Conservation (phyloP, 2,888 invertebrate species). For the Sepioteuthis lessoniana region DNA sequence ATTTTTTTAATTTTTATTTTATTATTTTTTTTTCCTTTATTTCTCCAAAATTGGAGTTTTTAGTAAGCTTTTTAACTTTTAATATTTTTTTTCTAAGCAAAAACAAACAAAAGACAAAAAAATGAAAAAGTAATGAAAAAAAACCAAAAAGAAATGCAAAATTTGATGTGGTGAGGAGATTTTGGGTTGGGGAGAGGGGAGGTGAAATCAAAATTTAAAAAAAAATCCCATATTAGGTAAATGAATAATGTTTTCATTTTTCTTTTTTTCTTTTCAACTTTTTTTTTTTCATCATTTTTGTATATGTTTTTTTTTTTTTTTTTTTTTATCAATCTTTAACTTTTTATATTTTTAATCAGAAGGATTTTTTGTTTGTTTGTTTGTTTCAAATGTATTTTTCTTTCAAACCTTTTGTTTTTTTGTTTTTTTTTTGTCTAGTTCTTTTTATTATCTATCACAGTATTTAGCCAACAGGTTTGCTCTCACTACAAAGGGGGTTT, state of each 20-base stretch:
- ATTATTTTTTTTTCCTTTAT: neutral
- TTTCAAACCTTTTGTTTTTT: neutral
- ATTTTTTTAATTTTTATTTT: neutral
- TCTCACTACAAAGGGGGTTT: neutral
- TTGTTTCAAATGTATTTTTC: neutral
- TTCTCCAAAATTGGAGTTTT: neutral
- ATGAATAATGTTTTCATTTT: neutral
- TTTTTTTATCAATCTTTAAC: too few relatives aligned
- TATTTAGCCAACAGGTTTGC: slow-evolving; percentile 33
- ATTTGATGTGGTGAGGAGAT: neutral
- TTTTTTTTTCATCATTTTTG: neutral
- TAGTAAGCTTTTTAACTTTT: neutral
- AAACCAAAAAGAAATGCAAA: neutral
- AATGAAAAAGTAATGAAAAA: neutral
- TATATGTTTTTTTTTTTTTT: neutral
- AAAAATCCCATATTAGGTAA: neutral
- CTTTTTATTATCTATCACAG: slow-evolving; percentile 17
- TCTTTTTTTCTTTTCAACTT: neutral
- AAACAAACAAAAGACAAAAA: neutral
- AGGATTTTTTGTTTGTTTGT: neutral
- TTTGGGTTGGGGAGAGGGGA: neutral
- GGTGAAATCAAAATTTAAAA: neutral
- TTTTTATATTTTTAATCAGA: neutral
- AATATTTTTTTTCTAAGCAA: neutral
- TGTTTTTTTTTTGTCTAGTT: too few relatives aligned